phyloP scores from a whole-genome alignment of 2,797 vertebrate genomes.

The Sarcoramphus papa region DNA sequence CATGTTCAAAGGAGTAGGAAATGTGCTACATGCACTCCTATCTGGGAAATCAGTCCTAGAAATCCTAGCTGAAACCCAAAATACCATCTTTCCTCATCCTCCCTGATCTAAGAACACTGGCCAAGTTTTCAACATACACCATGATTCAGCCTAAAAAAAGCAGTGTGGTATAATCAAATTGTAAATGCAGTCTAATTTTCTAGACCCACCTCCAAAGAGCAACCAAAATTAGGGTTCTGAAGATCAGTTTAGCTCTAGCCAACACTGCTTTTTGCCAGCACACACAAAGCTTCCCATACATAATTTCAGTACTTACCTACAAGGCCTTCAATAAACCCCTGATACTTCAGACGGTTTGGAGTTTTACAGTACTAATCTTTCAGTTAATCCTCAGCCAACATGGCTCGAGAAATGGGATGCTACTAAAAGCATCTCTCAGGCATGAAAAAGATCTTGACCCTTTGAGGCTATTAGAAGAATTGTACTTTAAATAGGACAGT shows the following conservation, averaged over 20 bases:
- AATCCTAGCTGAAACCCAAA: not conserved
- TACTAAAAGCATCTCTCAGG: not conserved
- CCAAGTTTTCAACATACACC: not conserved
- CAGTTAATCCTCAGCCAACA: not conserved
- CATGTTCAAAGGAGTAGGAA: not conserved
- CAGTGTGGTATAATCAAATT: not conserved
- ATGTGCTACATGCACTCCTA: not conserved
- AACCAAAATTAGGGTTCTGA: conserved; percentile 8
- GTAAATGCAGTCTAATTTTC: not conserved
- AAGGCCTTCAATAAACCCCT: not conserved
- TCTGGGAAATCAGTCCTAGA: not conserved
- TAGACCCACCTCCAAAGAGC: not conserved
- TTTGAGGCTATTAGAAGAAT: not conserved
- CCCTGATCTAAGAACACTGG: not conserved
- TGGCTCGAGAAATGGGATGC: not conserved
- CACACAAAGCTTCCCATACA: not conserved
- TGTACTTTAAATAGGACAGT: not conserved
- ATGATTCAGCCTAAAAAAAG: not conserved
- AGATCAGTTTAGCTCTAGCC: not conserved
- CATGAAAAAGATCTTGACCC: not conserved
- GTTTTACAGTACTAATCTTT: not conserved
- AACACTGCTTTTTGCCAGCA: not conserved
- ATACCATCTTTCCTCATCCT: not conserved
- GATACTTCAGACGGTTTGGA: not conserved
- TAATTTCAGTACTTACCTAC: not conserved